These are phyloP conservation scores for Standfussiana lucernea DNA, from an alignment of 2,888 invertebrate species.

Conservation along the genomic window DNA sequence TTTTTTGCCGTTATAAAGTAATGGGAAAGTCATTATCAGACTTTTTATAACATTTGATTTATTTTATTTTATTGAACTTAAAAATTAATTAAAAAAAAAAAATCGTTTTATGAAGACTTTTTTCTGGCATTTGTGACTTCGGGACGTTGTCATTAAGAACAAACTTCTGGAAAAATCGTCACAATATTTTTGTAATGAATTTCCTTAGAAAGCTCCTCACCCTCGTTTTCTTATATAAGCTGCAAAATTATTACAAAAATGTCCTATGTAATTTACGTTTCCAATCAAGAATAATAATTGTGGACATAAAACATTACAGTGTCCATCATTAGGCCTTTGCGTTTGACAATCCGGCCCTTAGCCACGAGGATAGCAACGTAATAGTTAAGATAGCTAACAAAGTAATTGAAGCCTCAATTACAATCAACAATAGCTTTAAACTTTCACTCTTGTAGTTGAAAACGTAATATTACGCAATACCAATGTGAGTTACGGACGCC, in stretches of 20 bases:
- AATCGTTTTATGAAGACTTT: no score
- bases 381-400: conserved; percentile 21
- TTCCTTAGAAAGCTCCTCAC: background rate
- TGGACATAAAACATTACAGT: background rate
- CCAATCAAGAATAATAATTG: background rate
- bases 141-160: no score
- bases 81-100: no score
- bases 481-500: conserved; percentile 54
- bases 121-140: no score
- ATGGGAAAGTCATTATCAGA: no score
- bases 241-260: background rate
- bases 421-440: conserved; percentile 51
- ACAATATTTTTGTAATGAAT: no score
- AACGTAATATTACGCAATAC: conserved; percentile 54
- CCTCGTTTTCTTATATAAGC: background rate
- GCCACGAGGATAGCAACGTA: conserved; percentile 1
- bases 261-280: background rate
- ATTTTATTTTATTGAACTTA: no score
- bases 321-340: background rate
- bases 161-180: no score
- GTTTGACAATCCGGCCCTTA: background rate
- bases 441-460: conserved; percentile 52
- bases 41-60: no score
- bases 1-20: no score
- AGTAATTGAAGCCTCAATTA: conserved; percentile 54